Percentiles rank a stretch among this genome's conserved stretches.
phyloP scores from a whole-genome alignment of 2,113 vertebrate species.

The Lepus europaeus region DNA sequence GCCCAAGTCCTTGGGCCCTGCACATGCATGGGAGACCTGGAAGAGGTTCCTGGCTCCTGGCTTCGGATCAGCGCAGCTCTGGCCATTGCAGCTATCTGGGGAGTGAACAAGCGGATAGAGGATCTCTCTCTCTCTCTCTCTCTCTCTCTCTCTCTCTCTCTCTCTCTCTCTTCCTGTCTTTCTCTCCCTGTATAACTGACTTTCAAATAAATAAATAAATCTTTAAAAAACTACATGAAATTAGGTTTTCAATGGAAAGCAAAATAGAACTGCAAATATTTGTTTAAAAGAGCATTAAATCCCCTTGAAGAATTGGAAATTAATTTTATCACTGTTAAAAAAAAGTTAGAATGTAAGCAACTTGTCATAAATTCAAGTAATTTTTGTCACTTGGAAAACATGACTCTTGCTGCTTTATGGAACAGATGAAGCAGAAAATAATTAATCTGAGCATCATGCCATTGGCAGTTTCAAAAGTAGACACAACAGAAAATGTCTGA shows the following conservation, averaged over 20 bases:
- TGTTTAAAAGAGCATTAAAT: not conserved
- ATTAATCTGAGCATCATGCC: slow-evolving; percentile 40
- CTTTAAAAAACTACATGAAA: not conserved
- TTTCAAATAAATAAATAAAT: too few relatives aligned
- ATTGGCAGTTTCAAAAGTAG: slow-evolving; percentile 22
- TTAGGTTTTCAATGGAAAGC: not conserved
- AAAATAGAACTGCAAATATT: not conserved
- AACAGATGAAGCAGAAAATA: slow-evolving; percentile 73
- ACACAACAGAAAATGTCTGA: slow-evolving; percentile 64
- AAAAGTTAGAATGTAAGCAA: not conserved
- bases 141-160: too few relatives aligned
- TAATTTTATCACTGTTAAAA: slow-evolving; percentile 35
- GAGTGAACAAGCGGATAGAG: too few relatives aligned
- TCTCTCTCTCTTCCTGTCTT: too few relatives aligned
- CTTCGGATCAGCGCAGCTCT: too few relatives aligned
- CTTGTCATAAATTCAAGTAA: slow-evolving; percentile 40
- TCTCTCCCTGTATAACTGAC: too few relatives aligned
- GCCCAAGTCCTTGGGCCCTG: too few relatives aligned
- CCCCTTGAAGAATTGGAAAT: not conserved
- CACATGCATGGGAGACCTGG: too few relatives aligned
- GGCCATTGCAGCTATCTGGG: too few relatives aligned
- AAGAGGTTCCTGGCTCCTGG: too few relatives aligned
- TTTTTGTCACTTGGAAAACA: slow-evolving; percentile 42
- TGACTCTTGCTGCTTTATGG: slow-evolving; percentile 46
- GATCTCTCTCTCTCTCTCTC: too few relatives aligned